These are phyloP conservation scores for Epicampocera succincta DNA, from an alignment of 2,888 invertebrate species.

Conservation along the genomic window DNA sequence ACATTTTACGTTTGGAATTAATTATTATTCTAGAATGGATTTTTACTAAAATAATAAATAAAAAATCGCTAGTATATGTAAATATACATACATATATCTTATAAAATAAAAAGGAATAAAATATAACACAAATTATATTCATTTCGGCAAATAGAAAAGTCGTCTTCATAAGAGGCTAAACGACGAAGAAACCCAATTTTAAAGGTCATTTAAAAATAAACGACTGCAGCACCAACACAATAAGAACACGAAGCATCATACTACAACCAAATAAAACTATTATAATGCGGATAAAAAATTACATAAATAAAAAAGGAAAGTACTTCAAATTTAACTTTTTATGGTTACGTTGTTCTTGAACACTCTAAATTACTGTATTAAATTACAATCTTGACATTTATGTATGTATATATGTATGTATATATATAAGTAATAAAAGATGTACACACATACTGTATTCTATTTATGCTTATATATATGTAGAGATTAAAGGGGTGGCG, in stretches of 20 bases:
- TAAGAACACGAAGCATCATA: neutral
- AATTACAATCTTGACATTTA: neutral
- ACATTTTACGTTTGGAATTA: constrained; percentile 2
- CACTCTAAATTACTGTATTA: too few relatives aligned
- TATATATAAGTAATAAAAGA: too few relatives aligned
- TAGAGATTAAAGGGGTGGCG: too few relatives aligned
- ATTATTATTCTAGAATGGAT: neutral
- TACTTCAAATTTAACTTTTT: too few relatives aligned
- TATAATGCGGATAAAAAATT: constrained; percentile 19
- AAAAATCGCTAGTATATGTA: constrained; percentile 47
- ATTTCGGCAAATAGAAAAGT: neutral
- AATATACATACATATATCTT: too few relatives aligned
- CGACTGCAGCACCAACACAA: neutral
- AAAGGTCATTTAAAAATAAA: constrained; percentile 30
- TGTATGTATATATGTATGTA: neutral
- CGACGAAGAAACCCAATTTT: neutral
- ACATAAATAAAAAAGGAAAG: too few relatives aligned
- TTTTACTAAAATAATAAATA: constrained; percentile 36
- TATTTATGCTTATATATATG: too few relatives aligned
- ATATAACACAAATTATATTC: neutral
- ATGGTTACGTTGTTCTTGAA: too few relatives aligned
- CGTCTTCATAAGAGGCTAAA: neutral
- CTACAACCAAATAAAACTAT: neutral
- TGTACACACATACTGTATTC: too few relatives aligned
- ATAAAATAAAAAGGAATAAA: neutral